A percentile compares a stretch with the other conserved stretches of the same genome.
phyloP scores from a whole-genome alignment of 2,888 invertebrate genomes.

The Ophion ellenae region DNA sequence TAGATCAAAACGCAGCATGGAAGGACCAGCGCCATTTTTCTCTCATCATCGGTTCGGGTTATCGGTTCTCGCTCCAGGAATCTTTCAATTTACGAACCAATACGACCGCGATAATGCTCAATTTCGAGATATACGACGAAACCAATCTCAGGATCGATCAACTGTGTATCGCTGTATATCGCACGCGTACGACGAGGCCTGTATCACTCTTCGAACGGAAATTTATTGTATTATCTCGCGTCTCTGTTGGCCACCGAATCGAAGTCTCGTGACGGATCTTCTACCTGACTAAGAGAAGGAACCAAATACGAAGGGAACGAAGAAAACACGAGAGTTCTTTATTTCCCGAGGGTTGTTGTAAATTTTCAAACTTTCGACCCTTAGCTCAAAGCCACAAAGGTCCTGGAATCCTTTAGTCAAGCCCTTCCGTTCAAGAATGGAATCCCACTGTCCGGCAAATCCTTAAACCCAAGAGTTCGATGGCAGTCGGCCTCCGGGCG shows the following conservation, averaged over 20 bases:
- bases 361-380: not conserved
- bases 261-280: not conserved
- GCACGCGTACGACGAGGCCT: conserved; percentile 48
- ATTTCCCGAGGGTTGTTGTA: not conserved
- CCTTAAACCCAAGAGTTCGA: too few species aligned
- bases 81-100: conserved; percentile 67
- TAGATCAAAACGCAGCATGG: conserved; percentile 6
- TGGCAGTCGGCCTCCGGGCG: too few species aligned
- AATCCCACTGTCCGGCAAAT: too few species aligned
- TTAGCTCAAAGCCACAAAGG: too few species aligned
- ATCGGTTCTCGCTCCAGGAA: conserved; percentile 41
- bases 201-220: conserved; percentile 54
- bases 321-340: not conserved
- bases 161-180: conserved; percentile 18
- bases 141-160: conserved; percentile 63
- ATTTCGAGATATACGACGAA: conserved; percentile 66
- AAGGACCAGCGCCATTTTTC: conserved; percentile 13
- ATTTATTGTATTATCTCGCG: conserved; percentile 65
- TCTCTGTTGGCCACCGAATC: conserved; percentile 23
- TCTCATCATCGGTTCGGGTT: conserved; percentile 20
- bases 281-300: not conserved
- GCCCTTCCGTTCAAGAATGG: too few species aligned
- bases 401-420: too few species aligned
- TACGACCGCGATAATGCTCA: conserved; percentile 65
- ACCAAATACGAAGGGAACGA: not conserved